These are phyloP conservation scores for Agelaius tricolor DNA, from an alignment of 2,113 vertebrate genomes.

Conservation along the genomic window DNA sequence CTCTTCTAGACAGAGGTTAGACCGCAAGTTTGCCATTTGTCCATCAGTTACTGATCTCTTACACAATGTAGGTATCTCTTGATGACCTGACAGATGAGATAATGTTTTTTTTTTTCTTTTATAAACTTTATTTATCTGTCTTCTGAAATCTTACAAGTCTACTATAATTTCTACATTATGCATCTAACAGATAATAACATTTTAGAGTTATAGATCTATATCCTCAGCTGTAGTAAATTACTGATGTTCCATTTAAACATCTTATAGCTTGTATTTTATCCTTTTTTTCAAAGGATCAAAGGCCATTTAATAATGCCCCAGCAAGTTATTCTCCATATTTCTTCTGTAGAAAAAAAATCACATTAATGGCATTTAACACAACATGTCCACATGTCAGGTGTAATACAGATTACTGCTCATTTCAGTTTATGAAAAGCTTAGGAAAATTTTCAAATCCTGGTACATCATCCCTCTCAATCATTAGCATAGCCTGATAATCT, in stretches of 20 bases:
- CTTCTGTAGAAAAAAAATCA: neutral
- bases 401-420: neutral
- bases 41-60: neutral
- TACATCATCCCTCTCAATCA: neutral
- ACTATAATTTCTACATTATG: neutral
- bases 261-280: neutral
- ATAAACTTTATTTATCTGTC: neutral
- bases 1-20: accelerated
- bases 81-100: neutral
- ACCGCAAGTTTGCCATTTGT: neutral
- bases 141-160: neutral
- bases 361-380: neutral
- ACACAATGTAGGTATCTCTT: no score
- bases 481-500: neutral
- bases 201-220: neutral
- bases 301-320: neutral
- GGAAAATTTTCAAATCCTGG: neutral
- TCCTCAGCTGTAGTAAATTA: neutral
- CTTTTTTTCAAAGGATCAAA: neutral
- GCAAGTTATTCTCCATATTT: neutral
- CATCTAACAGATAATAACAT: neutral
- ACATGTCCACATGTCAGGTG: neutral
- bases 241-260: neutral
- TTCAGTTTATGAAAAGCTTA: neutral
- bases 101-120: neutral